These are phyloP conservation scores for Lepilemur septentrionalis DNA, from an alignment of 2,797 vertebrate species.

Conservation along the genomic window DNA sequence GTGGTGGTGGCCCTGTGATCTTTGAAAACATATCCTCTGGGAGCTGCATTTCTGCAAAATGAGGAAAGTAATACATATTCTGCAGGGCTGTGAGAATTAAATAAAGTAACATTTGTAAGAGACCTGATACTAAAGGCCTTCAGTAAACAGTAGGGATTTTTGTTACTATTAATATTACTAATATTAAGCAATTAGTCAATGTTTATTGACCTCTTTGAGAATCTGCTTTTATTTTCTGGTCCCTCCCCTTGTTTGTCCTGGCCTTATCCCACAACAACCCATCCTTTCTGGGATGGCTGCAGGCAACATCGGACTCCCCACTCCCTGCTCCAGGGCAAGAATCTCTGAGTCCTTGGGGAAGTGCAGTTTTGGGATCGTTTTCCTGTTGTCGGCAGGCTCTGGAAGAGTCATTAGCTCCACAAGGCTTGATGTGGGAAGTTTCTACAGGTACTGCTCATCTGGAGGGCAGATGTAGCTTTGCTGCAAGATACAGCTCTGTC, in stretches of 20 bases:
- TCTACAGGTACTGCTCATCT: constrained; percentile 76
- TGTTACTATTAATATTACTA: background rate
- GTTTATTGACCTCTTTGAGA: background rate
- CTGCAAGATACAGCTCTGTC: constrained; percentile 58
- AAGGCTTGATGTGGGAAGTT: constrained; percentile 57
- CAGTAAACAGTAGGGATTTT: background rate
- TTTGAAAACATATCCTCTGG: background rate
- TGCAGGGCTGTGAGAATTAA: background rate
- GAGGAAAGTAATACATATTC: background rate
- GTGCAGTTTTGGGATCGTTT: constrained; percentile 24
- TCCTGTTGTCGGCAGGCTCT: constrained; percentile 63
- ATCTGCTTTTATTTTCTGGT: background rate
- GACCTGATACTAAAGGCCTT: background rate
- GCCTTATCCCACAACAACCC: background rate
- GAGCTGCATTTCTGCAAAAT: background rate
- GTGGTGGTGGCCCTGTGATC: background rate
- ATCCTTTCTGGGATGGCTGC: background rate
- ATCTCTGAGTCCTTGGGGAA: background rate
- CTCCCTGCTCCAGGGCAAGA: background rate
- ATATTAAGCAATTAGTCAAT: background rate
- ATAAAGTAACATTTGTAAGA: background rate
- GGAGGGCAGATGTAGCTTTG: constrained; percentile 72
- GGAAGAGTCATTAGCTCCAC: constrained; percentile 29
- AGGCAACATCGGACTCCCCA: background rate
- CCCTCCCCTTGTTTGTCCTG: background rate